Percentiles rank a stretch among this genome's conserved stretches.
phyloP scores from a whole-genome alignment of 2,797 vertebrate species.

The Heteromormyrus szaboi region DNA sequence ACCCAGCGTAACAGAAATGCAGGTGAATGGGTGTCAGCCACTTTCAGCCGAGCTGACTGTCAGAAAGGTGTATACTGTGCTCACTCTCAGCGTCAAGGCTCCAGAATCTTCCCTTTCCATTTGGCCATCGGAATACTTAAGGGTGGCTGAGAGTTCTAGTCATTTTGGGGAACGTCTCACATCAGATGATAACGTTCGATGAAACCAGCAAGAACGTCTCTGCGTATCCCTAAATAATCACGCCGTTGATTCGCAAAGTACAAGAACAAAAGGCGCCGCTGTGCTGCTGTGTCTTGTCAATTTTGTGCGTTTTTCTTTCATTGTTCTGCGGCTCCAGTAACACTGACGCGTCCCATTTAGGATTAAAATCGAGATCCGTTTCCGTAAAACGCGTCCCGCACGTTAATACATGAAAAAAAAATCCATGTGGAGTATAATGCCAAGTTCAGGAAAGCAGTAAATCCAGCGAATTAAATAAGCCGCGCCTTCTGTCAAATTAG shows the following conservation, averaged over 20 bases:
- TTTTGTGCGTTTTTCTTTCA: not conserved
- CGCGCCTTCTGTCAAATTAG: slow-evolving; percentile 19
- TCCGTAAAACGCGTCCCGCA: not conserved
- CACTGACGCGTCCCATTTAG: not conserved
- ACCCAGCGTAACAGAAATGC: not conserved
- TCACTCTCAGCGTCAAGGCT: not conserved
- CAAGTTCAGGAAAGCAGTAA: not conserved
- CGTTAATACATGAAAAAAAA: not conserved
- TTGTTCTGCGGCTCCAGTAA: not conserved
- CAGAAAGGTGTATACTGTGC: not conserved
- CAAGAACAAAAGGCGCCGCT: not conserved
- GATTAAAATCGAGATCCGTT: not conserved
- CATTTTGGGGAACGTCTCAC: not conserved
- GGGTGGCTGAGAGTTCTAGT: not conserved
- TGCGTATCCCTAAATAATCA: not conserved
- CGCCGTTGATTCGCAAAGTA: not conserved
- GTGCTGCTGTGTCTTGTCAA: not conserved
- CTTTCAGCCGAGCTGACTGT: not conserved
- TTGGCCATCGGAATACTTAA: not conserved
- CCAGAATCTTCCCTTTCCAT: not conserved
- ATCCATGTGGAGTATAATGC: not conserved
- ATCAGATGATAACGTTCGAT: not conserved
- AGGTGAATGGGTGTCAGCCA: not conserved
- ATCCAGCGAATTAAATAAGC: not conserved
- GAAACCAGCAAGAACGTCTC: not conserved